Evolutionary conservation across 2,797 vertebrate species (phyloP).

Genomic region (Notolabrus celidotus): DNA sequence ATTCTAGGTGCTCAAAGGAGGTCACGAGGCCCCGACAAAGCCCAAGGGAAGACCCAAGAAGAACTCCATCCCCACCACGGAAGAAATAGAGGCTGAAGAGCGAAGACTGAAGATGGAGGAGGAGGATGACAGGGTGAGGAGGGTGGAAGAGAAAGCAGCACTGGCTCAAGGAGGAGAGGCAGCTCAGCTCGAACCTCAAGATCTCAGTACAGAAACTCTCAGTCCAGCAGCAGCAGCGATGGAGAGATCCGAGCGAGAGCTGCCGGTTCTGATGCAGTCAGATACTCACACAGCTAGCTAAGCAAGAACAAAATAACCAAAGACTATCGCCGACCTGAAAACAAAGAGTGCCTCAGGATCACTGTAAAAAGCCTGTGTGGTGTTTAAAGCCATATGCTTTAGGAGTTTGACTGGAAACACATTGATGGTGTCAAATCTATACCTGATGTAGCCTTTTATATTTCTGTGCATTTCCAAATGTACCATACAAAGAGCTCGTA

Average conservation of each 20-base stretch:
- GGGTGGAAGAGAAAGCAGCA: conserved; percentile 9
- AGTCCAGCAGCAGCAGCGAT: conserved; percentile 1
- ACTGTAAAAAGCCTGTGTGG: conserved; percentile 70
- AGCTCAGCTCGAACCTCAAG: conserved; percentile 74
- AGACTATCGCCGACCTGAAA: conserved; percentile 76
- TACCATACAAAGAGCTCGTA: conserved; percentile 47
- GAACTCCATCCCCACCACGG: conserved; percentile 97
- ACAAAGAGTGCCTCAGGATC: conserved; percentile 81
- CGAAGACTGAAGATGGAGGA: conserved; percentile 85
- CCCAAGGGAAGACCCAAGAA: conserved; percentile 99
- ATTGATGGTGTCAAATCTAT: conserved; percentile 43
- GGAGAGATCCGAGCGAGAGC: conserved; percentile 63
- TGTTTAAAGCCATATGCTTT: conserved; percentile 63
- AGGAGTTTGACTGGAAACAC: conserved; percentile 61
- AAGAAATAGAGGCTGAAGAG: conserved; percentile 98
- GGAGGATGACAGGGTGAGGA: conserved; percentile 71
- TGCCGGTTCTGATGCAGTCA: conserved; percentile 64
- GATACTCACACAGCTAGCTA: conserved; percentile 80
- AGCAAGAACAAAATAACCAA: conserved; percentile 64
- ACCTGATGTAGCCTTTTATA: conserved; percentile 50
- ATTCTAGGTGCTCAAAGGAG: conserved; percentile 95
- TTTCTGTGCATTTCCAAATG: conserved; percentile 43
- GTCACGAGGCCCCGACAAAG: conserved; percentile 97
- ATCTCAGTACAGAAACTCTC: conserved; percentile 72
- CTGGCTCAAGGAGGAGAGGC: conserved; percentile 35